Evolutionary conservation across 2,797 vertebrate species (phyloP).

Genomic region (Oophaga sylvatica): DNA sequence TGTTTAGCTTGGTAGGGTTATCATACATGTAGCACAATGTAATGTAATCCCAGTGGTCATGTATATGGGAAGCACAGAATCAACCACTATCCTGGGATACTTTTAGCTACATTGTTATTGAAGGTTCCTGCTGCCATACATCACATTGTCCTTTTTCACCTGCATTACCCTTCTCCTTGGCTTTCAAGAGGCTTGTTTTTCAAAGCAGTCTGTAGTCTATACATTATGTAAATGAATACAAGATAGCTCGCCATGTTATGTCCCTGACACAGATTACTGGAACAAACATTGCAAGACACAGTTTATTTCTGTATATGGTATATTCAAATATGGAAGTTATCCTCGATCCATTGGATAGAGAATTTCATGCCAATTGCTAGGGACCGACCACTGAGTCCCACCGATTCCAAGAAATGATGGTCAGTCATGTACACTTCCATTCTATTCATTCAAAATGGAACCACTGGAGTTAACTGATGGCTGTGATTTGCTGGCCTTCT

Average conservation of each 20-base stretch:
- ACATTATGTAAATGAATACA: neutral
- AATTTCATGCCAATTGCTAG: no score
- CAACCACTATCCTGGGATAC: neutral
- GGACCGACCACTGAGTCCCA: no score
- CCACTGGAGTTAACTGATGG: no score
- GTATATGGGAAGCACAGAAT: neutral
- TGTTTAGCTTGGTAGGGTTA: neutral
- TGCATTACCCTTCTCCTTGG: constrained; percentile 4
- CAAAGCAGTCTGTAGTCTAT: neutral
- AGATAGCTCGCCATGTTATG: constrained; percentile 1
- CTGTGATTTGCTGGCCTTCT: no score
- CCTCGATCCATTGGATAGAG: no score
- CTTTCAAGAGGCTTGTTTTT: neutral
- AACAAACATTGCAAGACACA: neutral
- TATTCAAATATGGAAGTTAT: no score
- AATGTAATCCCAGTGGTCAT: neutral
- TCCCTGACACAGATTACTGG: constrained; percentile 6
- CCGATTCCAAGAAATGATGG: no score
- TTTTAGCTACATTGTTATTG: constrained; percentile 8
- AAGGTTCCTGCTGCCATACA: constrained; percentile 1
- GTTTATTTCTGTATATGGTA: constrained; percentile 1
- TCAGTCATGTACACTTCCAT: no score
- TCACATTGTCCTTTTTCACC: constrained; percentile 3
- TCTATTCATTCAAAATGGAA: no score
- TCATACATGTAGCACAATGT: neutral